A percentile compares a stretch with the other conserved stretches of the same genome.
Conservation (phyloP, 1,140 invertebrate species). For the Eurosta solidaginis region DNA sequence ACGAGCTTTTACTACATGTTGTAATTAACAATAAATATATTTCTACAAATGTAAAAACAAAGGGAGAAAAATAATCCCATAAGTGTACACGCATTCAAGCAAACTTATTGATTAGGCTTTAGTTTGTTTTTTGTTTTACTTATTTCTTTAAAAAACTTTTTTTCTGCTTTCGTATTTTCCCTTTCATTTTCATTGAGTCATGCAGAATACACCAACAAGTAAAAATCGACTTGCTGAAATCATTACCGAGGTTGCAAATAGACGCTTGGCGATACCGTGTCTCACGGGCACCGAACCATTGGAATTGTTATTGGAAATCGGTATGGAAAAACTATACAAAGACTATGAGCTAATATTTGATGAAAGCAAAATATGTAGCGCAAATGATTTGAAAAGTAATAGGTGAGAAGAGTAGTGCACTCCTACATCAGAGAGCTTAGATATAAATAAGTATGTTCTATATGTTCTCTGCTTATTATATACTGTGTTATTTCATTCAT, state of each 20-base stretch:
- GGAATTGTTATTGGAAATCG: constrained; percentile 57
- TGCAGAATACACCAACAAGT: constrained; percentile 56
- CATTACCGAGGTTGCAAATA: constrained; percentile 53
- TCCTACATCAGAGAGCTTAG: not conserved
- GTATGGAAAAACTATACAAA: constrained; percentile 54
- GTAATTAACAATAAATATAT: no score
- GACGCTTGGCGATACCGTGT: constrained; percentile 53
- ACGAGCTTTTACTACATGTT: no score
- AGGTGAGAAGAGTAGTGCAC: not conserved
- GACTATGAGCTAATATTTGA: constrained; percentile 57
- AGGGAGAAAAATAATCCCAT: not conserved
- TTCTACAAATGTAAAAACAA: not conserved
- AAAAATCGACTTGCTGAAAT: constrained; percentile 56
- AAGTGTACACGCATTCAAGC: not conserved
- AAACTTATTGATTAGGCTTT: not conserved
- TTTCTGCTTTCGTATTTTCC: not conserved
- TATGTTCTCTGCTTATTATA: constrained; percentile 32
- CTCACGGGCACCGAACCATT: constrained; percentile 53
- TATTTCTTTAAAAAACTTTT: not conserved
- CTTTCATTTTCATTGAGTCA: not conserved
- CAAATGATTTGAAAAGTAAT: constrained; percentile 40
- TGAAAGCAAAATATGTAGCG: constrained; percentile 55
- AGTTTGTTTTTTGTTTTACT: not conserved
- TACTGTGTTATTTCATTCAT: constrained; percentile 22
- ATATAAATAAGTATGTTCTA: not conserved